Percentiles rank a stretch among this genome's conserved stretches.
Evolutionary conservation across 2,888 invertebrate genomes (phyloP).

Genomic region (Polylopha cassiicola): DNA sequence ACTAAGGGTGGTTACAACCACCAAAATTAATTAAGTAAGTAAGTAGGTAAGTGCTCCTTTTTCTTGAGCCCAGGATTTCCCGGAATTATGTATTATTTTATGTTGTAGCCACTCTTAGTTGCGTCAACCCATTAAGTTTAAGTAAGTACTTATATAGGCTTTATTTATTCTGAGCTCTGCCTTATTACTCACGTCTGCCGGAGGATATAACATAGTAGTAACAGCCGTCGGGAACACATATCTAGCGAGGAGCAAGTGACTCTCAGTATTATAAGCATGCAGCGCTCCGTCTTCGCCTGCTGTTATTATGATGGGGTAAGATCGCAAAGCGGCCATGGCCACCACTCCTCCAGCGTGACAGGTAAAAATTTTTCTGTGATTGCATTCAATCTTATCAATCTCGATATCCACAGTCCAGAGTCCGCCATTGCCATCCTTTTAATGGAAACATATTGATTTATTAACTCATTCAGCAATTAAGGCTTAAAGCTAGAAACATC

Average conservation of each 20-base stretch:
- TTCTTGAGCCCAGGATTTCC: too few species aligned
- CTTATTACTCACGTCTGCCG: constrained; percentile 72
- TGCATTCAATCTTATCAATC: constrained; percentile 61
- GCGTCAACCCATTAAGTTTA: too few species aligned
- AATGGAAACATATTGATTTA: too few species aligned
- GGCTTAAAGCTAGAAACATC: too few species aligned
- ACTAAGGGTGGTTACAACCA: too few species aligned
- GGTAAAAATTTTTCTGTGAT: constrained; percentile 72
- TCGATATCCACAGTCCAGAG: constrained; percentile 75
- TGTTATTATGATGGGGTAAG: constrained; percentile 82
- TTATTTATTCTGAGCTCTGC: neutral
- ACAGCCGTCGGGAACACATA: constrained; percentile 74
- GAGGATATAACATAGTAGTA: constrained; percentile 82
- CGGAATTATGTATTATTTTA: too few species aligned
- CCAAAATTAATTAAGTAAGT: too few species aligned
- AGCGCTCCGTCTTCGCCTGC: constrained; percentile 85
- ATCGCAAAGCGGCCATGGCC: constrained; percentile 82
- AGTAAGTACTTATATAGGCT: neutral
- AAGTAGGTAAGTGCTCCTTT: too few species aligned
- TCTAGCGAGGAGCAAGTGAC: constrained; percentile 76
- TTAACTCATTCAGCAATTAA: too few species aligned
- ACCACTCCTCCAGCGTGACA: constrained; percentile 87
- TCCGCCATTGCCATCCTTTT: constrained; percentile 90
- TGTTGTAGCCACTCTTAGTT: too few species aligned
- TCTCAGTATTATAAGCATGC: constrained; percentile 83